Percentiles rank a stretch among this genome's conserved stretches.
These are phyloP conservation scores for Polymixis flavicincta DNA, from an alignment of 2,888 invertebrate species.

Conservation along the genomic window DNA sequence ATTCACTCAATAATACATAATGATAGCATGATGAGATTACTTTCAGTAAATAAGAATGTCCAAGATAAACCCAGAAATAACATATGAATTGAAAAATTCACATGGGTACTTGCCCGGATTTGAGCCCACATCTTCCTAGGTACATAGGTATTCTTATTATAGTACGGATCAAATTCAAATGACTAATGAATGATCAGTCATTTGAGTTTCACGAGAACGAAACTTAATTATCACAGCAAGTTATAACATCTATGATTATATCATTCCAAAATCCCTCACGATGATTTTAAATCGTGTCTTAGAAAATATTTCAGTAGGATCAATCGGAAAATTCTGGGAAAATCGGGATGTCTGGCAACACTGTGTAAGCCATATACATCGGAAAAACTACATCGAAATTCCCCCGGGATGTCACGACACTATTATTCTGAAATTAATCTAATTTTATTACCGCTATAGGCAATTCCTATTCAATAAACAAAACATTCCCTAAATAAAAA, in stretches of 20 bases:
- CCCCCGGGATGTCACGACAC: background rate
- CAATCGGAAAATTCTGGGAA: too few relatives aligned
- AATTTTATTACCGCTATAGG: slow-evolving; percentile 9
- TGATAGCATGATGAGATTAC: too few relatives aligned
- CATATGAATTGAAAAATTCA: background rate
- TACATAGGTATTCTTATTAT: too few relatives aligned
- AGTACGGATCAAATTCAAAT: too few relatives aligned
- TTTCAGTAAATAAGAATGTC: too few relatives aligned
- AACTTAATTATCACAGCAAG: background rate
- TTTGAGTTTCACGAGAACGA: background rate
- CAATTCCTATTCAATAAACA: slow-evolving; percentile 36
- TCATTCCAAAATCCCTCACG: background rate
- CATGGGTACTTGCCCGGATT: background rate
- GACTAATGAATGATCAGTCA: too few relatives aligned
- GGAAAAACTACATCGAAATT: background rate
- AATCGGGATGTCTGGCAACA: too few relatives aligned
- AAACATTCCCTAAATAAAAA: slow-evolving; percentile 32
- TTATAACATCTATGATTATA: background rate
- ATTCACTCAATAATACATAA: background rate
- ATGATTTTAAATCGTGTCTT: background rate
- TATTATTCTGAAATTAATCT: slow-evolving; percentile 32
- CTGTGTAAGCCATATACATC: background rate
- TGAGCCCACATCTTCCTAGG: background rate
- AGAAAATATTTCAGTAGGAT: background rate
- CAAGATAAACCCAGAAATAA: too few relatives aligned